Evolutionary conservation across 2,888 invertebrate genomes (phyloP).

Genomic region (Tyria jacobaeae): DNA sequence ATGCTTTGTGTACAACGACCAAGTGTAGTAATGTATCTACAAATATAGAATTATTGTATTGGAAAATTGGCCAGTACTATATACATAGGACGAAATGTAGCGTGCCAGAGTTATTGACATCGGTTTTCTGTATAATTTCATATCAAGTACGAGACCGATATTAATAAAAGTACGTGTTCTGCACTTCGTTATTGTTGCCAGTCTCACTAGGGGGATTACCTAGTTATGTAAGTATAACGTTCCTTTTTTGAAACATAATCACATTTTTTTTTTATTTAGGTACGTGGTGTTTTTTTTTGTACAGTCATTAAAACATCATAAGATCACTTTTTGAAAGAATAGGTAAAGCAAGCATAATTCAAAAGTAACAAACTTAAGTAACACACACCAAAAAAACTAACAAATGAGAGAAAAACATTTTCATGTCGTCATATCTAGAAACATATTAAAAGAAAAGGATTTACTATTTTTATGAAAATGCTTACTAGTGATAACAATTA

Average conservation of each 20-base stretch:
- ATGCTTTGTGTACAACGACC: conserved; percentile 30
- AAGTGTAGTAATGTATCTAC: conserved; percentile 33
- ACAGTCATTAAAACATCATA: conserved; percentile 4
- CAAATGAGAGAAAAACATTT: conserved; percentile 13
- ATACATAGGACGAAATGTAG: conserved; percentile 30
- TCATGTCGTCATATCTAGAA: conserved; percentile 19
- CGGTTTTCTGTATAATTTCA: conserved; percentile 39
- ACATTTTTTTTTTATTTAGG: not conserved
- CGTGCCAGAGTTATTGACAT: conserved; percentile 32
- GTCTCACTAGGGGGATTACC: conserved; percentile 49
- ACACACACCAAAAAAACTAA: no score
- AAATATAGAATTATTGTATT: conserved; percentile 41
- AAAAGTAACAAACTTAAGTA: not conserved
- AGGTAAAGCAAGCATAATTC: not conserved
- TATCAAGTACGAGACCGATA: conserved; percentile 46
- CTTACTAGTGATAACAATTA: conserved; percentile 17
- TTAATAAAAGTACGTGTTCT: conserved; percentile 44
- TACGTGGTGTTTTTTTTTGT: not conserved
- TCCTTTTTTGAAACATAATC: conserved; percentile 50
- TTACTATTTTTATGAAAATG: conserved; percentile 21
- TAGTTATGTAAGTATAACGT: conserved; percentile 44
- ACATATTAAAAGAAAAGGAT: conserved; percentile 17
- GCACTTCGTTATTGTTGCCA: conserved; percentile 60
- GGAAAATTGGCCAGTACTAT: conserved; percentile 56
- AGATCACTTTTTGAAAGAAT: conserved; percentile 1